phyloP scores from a whole-genome alignment of 2,888 invertebrate genomes.

The Oligia fasciuncula region DNA sequence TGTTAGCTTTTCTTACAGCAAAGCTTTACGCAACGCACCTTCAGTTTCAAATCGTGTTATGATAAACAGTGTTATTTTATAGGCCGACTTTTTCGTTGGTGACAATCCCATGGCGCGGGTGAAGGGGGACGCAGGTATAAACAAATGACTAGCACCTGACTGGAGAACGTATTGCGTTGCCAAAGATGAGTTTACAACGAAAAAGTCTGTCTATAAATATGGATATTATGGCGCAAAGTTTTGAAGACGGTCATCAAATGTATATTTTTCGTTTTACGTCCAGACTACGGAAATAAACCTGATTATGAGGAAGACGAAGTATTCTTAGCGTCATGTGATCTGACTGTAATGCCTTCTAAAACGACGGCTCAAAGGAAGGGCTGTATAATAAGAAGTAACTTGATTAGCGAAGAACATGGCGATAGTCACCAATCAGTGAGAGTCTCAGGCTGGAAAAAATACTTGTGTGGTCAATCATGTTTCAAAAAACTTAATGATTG shows the following conservation, averaged over 20 bases:
- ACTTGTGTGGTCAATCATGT: slow-evolving; percentile 75
- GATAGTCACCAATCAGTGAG: slow-evolving; percentile 49
- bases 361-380: slow-evolving; percentile 75
- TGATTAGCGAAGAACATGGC: slow-evolving; percentile 67
- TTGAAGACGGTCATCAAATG: slow-evolving; percentile 16
- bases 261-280: slow-evolving; percentile 58
- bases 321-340: slow-evolving; percentile 80
- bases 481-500: slow-evolving; percentile 69
- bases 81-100: background rate
- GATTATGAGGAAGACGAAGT: slow-evolving; percentile 77
- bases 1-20: slow-evolving; percentile 67
- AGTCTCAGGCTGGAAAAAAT: slow-evolving; percentile 74
- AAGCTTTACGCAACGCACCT: slow-evolving; percentile 77
- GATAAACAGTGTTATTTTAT: slow-evolving; percentile 80
- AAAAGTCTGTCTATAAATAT: slow-evolving; percentile 45
- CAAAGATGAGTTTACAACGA: background rate
- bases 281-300: slow-evolving; percentile 66
- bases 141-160: background rate
- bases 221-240: slow-evolving; percentile 23
- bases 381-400: slow-evolving; percentile 74
- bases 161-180: background rate
- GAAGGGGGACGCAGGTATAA: background rate
- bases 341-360: slow-evolving; percentile 71
- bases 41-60: slow-evolving; percentile 51
- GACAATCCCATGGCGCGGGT: no score